Percentiles rank a stretch among this genome's conserved stretches.
These are phyloP conservation scores for Mylabris sibirica DNA, from an alignment of 2,888 invertebrate genomes.

Conservation along the genomic window DNA sequence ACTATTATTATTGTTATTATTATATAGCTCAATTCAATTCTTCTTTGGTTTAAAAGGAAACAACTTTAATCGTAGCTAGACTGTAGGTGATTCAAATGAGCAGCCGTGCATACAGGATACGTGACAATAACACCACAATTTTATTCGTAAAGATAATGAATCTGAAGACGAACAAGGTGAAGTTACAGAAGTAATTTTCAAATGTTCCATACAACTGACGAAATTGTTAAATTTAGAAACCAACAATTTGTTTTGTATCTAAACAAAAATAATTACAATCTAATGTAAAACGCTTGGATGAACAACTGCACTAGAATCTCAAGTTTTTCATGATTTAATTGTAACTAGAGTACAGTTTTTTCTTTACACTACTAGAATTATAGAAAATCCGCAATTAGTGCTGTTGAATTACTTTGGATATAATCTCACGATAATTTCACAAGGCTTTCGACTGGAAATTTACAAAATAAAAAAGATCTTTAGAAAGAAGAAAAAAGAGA, in stretches of 20 bases:
- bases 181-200: neutral
- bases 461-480: too few relatives aligned
- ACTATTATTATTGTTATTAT: neutral
- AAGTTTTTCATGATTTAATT: too few relatives aligned
- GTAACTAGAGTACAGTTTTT: neutral
- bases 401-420: conserved; percentile 22
- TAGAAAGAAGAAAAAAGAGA: neutral
- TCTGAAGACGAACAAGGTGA: neutral
- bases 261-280: neutral
- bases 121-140: neutral
- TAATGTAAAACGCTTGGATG: neutral
- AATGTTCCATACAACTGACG: neutral
- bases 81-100: conserved; percentile 10
- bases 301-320: neutral
- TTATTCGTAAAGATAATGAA: neutral
- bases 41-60: neutral
- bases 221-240: neutral
- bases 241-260: neutral
- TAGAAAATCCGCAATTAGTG: conserved; percentile 23
- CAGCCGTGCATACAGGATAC: conserved; percentile 6
- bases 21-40: neutral
- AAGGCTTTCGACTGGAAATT: neutral
- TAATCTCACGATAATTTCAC: neutral
- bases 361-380: conserved; percentile 15
- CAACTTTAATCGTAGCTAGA: neutral